Evolutionary conservation across 2,797 vertebrate genomes (phyloP), one percentile per base, ranked within the genome.

Genomic region (Babyrousa celebensis): DNA sequence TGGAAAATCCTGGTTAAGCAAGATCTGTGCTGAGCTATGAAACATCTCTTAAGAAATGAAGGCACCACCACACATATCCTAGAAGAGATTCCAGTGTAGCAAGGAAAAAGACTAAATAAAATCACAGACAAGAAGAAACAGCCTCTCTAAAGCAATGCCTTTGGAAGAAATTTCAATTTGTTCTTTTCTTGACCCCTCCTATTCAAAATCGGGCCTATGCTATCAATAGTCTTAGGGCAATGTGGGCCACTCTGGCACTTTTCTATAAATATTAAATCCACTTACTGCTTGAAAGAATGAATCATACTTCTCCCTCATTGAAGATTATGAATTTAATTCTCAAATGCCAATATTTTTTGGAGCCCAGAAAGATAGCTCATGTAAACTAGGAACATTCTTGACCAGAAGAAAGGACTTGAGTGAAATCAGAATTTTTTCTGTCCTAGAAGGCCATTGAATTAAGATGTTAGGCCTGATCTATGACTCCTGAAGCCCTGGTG

Each of bases 181-280:
- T 72, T 43, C 40, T 58, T 36, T 75, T 62, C 60, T 84, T 43
- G 15, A 83, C 16, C 18, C 74, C 16, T 48, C 14, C 72, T 74
- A 1, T 21, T 89, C 48, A 71, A 92, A 85, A 83, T 2, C 29
- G 68, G 48, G 29, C 14, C 52, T 70, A 4, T 18, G 9, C 16
- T 71, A 12, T n/a, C 82, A 27, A 5, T 4, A 82, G 15, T 40
- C n/a, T 58, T 67, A n/a, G 21, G 20, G 5, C 3, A 63, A 36
- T 52, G 18, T 56, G 36, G 60, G 6, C 15, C 36, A 75, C n/a
- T 40, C 58, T 29, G 40, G 25, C 27, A 74, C 23, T 77, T 63
- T 18, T 56, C 70, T 78, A 58, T 75, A 95, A 95, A 94, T 68
- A 93, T 85, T 88, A 96, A 96, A 88, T 71, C 21, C 16, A 68